Evolutionary conservation across 2,888 invertebrate species (phyloP), one percentile per base, ranked within the genome.

Genomic region (Mythimna loreyi): DNA sequence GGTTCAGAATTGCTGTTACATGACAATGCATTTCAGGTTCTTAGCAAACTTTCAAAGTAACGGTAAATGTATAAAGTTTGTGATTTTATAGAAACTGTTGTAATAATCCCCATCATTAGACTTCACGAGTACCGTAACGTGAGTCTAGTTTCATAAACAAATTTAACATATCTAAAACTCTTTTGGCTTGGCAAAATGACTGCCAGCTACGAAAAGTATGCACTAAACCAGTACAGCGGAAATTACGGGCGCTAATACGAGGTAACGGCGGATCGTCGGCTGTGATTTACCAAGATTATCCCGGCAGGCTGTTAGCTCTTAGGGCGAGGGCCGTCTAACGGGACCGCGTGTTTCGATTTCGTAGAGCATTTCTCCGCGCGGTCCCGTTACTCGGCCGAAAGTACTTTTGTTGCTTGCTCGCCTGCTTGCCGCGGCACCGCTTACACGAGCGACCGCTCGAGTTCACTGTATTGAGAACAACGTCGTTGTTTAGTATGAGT

Each of bases 281-380:
- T 85, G 90, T 91, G 92, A 92, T 92, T 91, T 92, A 93, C 92
- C 90, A 90, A 91, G 92, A 92, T 92, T 89, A 93, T 93, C 93
- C 92, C 92, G 80, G 88, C 88, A 86, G 87, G 88, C 86, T 86
- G 85, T 79, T 87, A 92, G 88, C 86, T 86, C 85, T 79, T 87
- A 92, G 93, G 92, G 92, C 92, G 92, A 94, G 94, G 93, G 94
- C 94, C 94, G 89, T 77, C 87, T 95, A 95, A 96, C 95, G 95
- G 96, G 92, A 93, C 91, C 86, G 89, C 94, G 91, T 96, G 96
- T 96, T 96, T 96, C 96, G 96, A 93, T 96, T 96, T 96, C 96
- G 94, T 96, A 96, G 95, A 95, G 94, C 96, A 96, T 96, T 96
- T 96, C 96, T 96, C 96, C 92, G 90, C 84, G 81, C 79, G 75